Base-by-base conservation (phyloP, 1,140 invertebrate species). In the Ostrea edulis region DNA sequence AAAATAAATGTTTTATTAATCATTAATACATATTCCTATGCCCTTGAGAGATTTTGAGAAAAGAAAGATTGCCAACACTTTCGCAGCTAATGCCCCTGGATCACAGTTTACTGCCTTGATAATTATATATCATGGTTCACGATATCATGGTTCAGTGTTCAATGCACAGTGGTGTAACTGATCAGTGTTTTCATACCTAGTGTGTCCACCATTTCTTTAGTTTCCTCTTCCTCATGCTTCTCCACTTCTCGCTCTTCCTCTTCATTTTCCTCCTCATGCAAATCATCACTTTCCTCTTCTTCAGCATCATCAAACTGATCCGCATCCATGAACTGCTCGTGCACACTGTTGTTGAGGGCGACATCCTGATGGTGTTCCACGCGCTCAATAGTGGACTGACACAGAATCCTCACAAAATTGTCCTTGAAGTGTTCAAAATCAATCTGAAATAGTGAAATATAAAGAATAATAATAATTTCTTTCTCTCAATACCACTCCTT, bases 361-460 rank as follows among this genome's bases (percentile, higher is more conserved):
- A 77, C 68, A 25, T 35, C 68, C 12, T 77, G 25, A 0, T 77
- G 25, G 7, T 77, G 68, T 62, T 85, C 83, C 29, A 85, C 83
- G n/a, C 84, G n/a, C 44, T 88, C 83, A 2, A 85, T 82, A 14
- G 87, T 81, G 7, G 87, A 81, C 54, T 88, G 83, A 55, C 87
- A 85, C 11, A 88, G 65, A 51, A 88, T 88, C 52, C 85, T 58
- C 52, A 88, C 71, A 81, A 88, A 88, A 51, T 85, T 88, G 62
- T 85, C 87, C 71, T 88, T 88, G 82, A 88, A 88, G 11, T 53
- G 25, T 17, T 88, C 87, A 82, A 88, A 88, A 29, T 68, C 84
- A 81, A 88, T 81, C 87, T 88, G 84, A 83, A 83, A 83, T 52
- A 20, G 17, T 52, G 7, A 58, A 20, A 20, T 58, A 58, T 58